A percentile compares a stretch with the other conserved stretches of the same genome.
phyloP scores from a whole-genome alignment of 2,888 invertebrate species.

The Dynastes grantii region DNA sequence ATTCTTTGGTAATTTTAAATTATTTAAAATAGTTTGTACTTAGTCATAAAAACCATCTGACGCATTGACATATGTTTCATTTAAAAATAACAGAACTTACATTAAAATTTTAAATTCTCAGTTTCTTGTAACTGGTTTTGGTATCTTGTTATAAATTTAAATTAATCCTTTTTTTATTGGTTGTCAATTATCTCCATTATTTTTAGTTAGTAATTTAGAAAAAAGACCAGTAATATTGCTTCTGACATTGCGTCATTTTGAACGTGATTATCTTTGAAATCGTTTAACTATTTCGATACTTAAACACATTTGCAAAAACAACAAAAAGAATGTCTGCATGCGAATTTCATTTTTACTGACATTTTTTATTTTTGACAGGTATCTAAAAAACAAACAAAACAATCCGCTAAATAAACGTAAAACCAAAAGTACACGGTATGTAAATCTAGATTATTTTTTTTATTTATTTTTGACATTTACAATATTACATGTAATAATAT shows the following conservation, averaged over 20 bases:
- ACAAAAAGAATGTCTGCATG: slow-evolving; percentile 35
- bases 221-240: not conserved
- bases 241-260: not conserved
- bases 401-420: slow-evolving; percentile 30
- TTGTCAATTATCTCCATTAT: too few species aligned
- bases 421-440: slow-evolving; percentile 61
- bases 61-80: too few species aligned
- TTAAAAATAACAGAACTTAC: too few species aligned
- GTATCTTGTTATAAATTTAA: too few species aligned
- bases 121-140: too few species aligned
- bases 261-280: not conserved
- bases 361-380: slow-evolving; percentile 68
- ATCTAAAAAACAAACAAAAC: slow-evolving; percentile 53
- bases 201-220: too few species aligned
- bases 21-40: too few species aligned
- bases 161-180: too few species aligned
- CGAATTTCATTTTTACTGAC: slow-evolving; percentile 52
- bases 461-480: slow-evolving; percentile 46
- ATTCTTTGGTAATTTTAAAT: too few species aligned
- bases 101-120: too few species aligned
- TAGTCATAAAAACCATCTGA: too few species aligned
- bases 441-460: slow-evolving; percentile 58
- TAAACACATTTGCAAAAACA: not conserved
- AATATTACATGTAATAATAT: slow-evolving; percentile 30
- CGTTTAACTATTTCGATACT: slow-evolving; percentile 7